Evolutionary conservation across 2,113 vertebrate species (phyloP), one percentile per base, ranked within the genome.

Genomic region (Cettia cetti): DNA sequence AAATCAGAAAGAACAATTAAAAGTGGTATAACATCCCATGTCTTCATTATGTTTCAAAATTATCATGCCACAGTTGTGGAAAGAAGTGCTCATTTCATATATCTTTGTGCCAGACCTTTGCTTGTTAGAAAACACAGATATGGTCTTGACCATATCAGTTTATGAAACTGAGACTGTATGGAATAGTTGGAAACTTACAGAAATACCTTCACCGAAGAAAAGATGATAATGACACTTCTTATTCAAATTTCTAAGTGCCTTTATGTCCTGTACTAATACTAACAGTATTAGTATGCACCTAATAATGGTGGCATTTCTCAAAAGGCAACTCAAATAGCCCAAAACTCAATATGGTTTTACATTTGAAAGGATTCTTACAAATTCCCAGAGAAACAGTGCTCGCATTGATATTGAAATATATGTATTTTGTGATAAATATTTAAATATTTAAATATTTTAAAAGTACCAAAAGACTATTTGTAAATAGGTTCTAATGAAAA

Each of bases 1-100:
- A 95, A 91, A 96, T 82, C 61, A 94, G 91, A 92, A 40, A 9
- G 40, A 90, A 94, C 69, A 96, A 80, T 88, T 92, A 88, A 91
- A 63, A 76, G 31, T 45, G 21, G 19, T 57, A 49, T 64, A 49
- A 40, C 45, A 87, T 77, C 12, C 4, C 42, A 82, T 8, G 40
- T 42, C 53, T 69, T 89, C 74, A 65, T 91, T 86, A 90, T 63
- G 21, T 49, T 89, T 82, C 40, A 82, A 71, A 91, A 92, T 94
- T 72, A 68, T 45, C 49, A 68, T 79, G 40, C 56, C 37, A 79
- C 27, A 86, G 76, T 64, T 0, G 0, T 18, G 30, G n/a, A 71
- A 93, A 75, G 61, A 78, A 86, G 15, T 9, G 33, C 50, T 87
- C 31, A 61, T 65, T 95, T 71, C 23, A 87, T 49, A 75, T 70